Base-by-base conservation (phyloP, 53 echinoderm and acorn worm species). In the Patiria pectinifera region DNA sequence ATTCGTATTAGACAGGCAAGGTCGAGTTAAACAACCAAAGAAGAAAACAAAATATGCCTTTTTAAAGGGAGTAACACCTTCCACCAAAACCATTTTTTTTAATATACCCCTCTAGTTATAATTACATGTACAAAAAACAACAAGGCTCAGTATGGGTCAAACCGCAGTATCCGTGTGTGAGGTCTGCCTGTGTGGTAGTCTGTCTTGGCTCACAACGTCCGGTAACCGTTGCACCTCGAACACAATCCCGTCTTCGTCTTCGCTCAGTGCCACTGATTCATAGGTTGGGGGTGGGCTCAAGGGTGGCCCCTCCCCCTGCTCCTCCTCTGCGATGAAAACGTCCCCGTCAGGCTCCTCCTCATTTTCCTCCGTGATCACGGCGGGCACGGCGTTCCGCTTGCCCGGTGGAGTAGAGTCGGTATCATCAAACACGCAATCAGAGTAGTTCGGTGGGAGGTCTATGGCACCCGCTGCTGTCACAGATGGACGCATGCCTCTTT, bases 361-460 rank as follows among this genome's bases (percentile, higher is more conserved):
- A 77, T 86, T 25, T 59, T 87, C 83, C 79, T 92, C 82, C 12
- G 82, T 58, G 91, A 88, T 90, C 46, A 60, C 12, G 4, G 87
- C 59, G 3, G 77, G 72, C 12, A 71, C 72, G 12, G 8, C 62
- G 8, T 4, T 46, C 22, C 89, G 95, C 71, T 92, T 95, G 53
- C 69, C 71, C 0, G 22, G 5, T 12, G 61, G 66, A 0, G 76
- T 43, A 19, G 69, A 26, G 19, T 11, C 85, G 4, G 88, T 62
- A 3, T 92, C 87, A 12, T 85, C 83, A 13, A 85, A 66, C 60
- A 95, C 91, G 8, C 91, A 93, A 18, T 95, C 95, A 3, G 93
- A 93, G 87, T 97, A 97, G 6, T 92, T 91, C 16, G 97, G 97
- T 13, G 97, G 97, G 16, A 97, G 95, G 77, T 97, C 97, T 10